Percentiles rank a stretch among this genome's conserved stretches.
phyloP scores from a whole-genome alignment of 2,888 invertebrate genomes.

The Calliopum simillimum region DNA sequence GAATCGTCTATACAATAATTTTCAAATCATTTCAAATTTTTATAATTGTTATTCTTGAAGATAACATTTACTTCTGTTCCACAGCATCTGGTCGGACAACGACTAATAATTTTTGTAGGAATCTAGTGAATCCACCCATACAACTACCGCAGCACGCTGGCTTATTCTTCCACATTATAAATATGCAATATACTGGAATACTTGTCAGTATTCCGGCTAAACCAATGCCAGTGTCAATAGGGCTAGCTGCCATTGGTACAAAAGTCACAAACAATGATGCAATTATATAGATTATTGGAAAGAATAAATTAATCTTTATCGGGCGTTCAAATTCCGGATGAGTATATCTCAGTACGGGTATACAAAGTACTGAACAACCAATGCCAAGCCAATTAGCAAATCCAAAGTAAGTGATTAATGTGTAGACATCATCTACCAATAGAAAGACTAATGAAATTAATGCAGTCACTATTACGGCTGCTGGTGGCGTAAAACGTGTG shows the following conservation, averaged over 20 bases:
- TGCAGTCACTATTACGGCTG: conserved; percentile 95
- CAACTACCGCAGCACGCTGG: conserved; percentile 74
- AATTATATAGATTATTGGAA: conserved; percentile 83
- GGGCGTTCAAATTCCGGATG: conserved; percentile 91
- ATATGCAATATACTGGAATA: conserved; percentile 86
- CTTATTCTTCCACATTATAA: conserved; percentile 83
- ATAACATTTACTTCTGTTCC: conserved; percentile 66
- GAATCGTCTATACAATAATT: too few relatives aligned
- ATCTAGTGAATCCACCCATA: conserved; percentile 74
- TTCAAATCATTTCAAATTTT: too few relatives aligned
- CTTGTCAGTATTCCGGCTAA: conserved; percentile 89
- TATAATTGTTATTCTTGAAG: too few relatives aligned
- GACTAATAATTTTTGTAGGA: conserved; percentile 80
- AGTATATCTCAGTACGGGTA: conserved; percentile 92
- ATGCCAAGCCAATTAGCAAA: conserved; percentile 97
- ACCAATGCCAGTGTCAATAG: conserved; percentile 89
- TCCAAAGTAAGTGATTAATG: conserved; percentile 97
- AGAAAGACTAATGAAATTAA: conserved; percentile 93
- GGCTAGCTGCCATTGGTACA: conserved; percentile 89
- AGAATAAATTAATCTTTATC: conserved; percentile 88
- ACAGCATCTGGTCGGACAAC: conserved; percentile 78
- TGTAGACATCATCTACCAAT: conserved; percentile 92
- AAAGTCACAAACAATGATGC: conserved; percentile 88
- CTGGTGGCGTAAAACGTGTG: conserved; percentile 88
- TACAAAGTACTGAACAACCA: conserved; percentile 92